Conservation (phyloP, 2,113 vertebrate genomes). For the Chionomys nivalis region DNA sequence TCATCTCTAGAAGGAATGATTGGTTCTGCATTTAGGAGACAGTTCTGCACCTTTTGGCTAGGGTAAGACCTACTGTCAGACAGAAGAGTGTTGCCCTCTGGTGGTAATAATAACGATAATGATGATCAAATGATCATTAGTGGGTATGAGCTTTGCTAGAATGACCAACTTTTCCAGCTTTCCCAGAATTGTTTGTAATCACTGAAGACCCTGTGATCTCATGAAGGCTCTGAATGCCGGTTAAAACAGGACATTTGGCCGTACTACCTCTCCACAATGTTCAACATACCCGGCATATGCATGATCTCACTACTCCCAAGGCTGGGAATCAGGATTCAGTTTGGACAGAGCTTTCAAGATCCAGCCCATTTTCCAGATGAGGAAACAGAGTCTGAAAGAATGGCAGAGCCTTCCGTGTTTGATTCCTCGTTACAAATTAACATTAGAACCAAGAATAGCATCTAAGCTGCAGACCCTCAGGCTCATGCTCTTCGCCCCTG, state of each 20-base stretch:
- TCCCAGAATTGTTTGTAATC: background rate
- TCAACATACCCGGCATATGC: background rate
- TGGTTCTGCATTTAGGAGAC: constrained; percentile 6
- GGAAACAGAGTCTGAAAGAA: constrained; percentile 33
- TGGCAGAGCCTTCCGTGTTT: constrained; percentile 11
- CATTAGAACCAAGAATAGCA: background rate
- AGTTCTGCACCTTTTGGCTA: constrained; percentile 11
- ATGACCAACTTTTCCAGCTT: background rate
- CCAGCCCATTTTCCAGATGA: constrained; percentile 28
- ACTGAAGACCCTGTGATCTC: background rate
- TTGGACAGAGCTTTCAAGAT: constrained; percentile 30
- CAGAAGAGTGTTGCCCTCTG: constrained; percentile 74
- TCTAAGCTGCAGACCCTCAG: background rate
- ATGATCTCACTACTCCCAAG: background rate
- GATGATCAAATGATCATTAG: background rate
- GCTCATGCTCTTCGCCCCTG: background rate
- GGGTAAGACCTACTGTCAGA: constrained; percentile 41
- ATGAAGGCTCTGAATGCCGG: background rate
- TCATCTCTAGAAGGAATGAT: background rate
- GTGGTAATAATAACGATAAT: constrained; percentile 52
- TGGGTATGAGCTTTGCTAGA: constrained; percentile 12
- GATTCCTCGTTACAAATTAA: constrained; percentile 39
- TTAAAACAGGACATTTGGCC: background rate
- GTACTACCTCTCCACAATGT: background rate
- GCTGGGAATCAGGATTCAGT: constrained; percentile 36